Percentiles rank a stretch among this genome's conserved stretches.
Conservation (phyloP, 2,888 invertebrate species). For the Leptura quadrifasciata region DNA sequence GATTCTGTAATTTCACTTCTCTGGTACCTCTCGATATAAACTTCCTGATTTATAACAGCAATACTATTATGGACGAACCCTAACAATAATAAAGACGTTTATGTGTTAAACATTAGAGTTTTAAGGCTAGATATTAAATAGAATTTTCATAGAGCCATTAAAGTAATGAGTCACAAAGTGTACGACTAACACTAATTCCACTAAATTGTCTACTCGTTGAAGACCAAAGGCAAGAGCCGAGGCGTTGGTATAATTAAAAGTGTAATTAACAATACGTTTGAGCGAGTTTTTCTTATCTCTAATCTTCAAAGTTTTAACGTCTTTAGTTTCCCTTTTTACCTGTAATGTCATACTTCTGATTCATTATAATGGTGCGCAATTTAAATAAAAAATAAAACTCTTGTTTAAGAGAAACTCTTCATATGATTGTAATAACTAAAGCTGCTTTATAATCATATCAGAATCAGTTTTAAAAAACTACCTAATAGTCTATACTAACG, state of each 20-base stretch:
- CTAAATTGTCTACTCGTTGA: neutral
- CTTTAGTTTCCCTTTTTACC: slow-evolving; percentile 30
- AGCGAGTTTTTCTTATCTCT: slow-evolving; percentile 3
- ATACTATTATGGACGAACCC: neutral
- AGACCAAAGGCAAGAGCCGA: slow-evolving; percentile 5
- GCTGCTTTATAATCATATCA: neutral
- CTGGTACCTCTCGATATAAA: neutral
- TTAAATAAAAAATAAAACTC: slow-evolving; percentile 24
- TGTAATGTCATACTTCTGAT: slow-evolving; percentile 14
- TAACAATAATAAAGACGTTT: slow-evolving; percentile 14
- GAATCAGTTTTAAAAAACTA: too few species aligned
- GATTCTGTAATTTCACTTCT: too few species aligned
- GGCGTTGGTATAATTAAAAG: slow-evolving; percentile 15
- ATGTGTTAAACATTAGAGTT: slow-evolving; percentile 15
- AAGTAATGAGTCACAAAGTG: slow-evolving; percentile 21
- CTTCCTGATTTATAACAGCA: neutral
- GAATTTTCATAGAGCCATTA: slow-evolving; percentile 3
- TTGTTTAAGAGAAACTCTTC: slow-evolving; percentile 11
- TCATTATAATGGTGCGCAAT: slow-evolving; percentile 39
- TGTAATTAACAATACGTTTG: slow-evolving; percentile 35
- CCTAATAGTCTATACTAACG: too few species aligned
- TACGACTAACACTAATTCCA: neutral
- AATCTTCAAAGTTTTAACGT: slow-evolving; percentile 14
- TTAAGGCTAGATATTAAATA: slow-evolving; percentile 24
- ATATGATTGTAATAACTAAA: neutral